Evolutionary conservation across 2,113 vertebrate species (phyloP).

Genomic region (Toxostoma redivivum): DNA sequence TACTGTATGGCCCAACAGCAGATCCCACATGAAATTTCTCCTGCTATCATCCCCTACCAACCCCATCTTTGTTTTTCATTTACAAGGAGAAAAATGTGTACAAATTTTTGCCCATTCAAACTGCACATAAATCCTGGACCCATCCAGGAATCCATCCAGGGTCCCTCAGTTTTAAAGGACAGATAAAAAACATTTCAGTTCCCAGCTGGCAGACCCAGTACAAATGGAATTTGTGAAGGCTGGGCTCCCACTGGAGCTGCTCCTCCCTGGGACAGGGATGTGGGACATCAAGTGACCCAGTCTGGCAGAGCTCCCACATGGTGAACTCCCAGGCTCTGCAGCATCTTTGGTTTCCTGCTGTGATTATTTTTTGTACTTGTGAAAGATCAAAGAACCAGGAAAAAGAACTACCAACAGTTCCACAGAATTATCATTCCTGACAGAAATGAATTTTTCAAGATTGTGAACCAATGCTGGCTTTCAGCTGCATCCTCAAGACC

Average conservation of each 20-base stretch:
- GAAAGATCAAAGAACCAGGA: not conserved
- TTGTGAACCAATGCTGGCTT: not conserved
- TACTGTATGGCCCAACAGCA: not conserved
- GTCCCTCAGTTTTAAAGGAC: not conserved
- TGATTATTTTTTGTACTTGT: not conserved
- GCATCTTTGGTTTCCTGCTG: not conserved
- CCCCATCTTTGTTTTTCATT: not conserved
- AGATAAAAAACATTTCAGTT: not conserved
- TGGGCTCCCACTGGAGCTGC: not conserved
- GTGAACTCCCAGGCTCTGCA: not conserved
- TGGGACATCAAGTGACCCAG: not conserved
- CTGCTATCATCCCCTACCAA: not conserved
- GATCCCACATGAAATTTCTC: not conserved
- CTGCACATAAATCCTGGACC: accelerated
- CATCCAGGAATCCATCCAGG: not conserved
- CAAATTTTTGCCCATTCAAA: not conserved
- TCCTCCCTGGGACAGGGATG: not conserved
- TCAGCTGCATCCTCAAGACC: not conserved
- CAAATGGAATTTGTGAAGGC: not conserved
- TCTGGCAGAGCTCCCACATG: not conserved
- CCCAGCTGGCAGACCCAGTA: not conserved
- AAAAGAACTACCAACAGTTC: not conserved
- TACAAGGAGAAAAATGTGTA: not conserved
- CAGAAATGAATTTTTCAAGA: not conserved
- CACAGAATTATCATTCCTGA: not conserved